These are phyloP conservation scores for Pterostichus niger DNA, from an alignment of 2,888 invertebrate species.

Conservation along the genomic window DNA sequence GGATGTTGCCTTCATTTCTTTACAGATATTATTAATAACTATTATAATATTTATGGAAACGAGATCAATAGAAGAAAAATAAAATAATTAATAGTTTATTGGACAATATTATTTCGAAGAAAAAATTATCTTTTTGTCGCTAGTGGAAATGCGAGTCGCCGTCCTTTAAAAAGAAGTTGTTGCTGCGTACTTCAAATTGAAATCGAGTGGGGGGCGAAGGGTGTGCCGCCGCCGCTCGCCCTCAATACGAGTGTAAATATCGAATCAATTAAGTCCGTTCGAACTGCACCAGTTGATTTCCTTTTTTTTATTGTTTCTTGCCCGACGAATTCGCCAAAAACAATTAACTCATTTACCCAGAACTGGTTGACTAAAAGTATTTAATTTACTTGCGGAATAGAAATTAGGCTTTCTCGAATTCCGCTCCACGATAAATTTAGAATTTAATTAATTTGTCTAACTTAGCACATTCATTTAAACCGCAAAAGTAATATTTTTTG, in stretches of 20 bases:
- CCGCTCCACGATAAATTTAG: conserved; percentile 20
- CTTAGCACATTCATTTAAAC: conserved; percentile 48
- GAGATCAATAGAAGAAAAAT: too few species aligned
- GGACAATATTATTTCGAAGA: too few species aligned
- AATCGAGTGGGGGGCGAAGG: conserved; percentile 14
- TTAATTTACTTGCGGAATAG: conserved; percentile 54
- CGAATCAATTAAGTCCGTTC: conserved; percentile 43
- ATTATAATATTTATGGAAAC: too few species aligned
- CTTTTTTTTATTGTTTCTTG: conserved; percentile 51
- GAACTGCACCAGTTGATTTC: conserved; percentile 48
- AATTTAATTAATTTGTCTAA: conserved; percentile 54
- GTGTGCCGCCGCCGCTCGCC: not conserved
- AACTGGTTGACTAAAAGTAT: conserved; percentile 47
- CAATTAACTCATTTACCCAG: conserved; percentile 52
- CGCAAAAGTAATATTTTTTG: conserved; percentile 47
- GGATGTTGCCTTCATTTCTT: too few species aligned
- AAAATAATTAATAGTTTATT: too few species aligned
- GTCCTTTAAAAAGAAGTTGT: conserved; percentile 8
- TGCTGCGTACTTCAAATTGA: conserved; percentile 34
- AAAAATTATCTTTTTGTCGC: not conserved
- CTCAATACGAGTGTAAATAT: conserved; percentile 19
- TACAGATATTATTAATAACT: too few species aligned
- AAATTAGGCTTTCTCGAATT: conserved; percentile 52
- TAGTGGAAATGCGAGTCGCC: not conserved
- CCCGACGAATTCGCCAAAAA: conserved; percentile 47